Percentiles rank a stretch among this genome's conserved stretches.
Evolutionary conservation across 1,140 invertebrate genomes (phyloP).

Genomic region (Papilio xuthus): DNA sequence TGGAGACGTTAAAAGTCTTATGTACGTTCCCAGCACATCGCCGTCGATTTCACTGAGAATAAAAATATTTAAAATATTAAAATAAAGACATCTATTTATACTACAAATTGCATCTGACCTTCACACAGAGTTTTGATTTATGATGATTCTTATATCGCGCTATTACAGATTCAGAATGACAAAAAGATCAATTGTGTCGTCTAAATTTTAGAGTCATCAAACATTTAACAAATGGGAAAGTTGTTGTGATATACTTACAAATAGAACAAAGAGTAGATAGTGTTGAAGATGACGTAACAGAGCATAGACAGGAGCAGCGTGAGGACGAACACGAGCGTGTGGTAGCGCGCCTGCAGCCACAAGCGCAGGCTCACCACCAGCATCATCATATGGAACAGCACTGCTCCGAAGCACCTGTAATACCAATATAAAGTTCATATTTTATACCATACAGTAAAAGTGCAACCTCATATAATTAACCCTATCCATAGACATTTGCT

Average conservation of each 20-base stretch:
- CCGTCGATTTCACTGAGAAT: conserved; percentile 82
- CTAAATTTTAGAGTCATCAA: too few species aligned
- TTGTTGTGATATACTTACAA: conserved; percentile 80
- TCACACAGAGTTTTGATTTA: too few species aligned
- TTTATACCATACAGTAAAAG: too few species aligned
- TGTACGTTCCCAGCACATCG: conserved; percentile 84
- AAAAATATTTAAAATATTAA: neutral
- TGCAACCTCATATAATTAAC: too few species aligned
- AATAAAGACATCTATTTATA: neutral
- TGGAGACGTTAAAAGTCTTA: conserved; percentile 81
- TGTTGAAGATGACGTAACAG: conserved; percentile 82
- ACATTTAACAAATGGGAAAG: conserved; percentile 1
- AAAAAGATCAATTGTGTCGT: too few species aligned
- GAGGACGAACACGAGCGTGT: conserved; percentile 83
- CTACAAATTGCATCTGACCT: neutral
- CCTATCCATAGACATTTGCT: too few species aligned
- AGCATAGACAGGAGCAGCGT: conserved; percentile 83
- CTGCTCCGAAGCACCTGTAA: conserved; percentile 80
- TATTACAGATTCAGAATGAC: too few species aligned
- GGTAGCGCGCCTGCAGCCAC: conserved; percentile 85
- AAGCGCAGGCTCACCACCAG: conserved; percentile 83
- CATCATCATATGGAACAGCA: conserved; percentile 79
- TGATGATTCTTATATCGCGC: too few species aligned
- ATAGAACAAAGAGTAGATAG: conserved; percentile 83
- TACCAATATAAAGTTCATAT: too few species aligned